Evolutionary conservation across 2,888 invertebrate genomes (phyloP), one percentile per base, ranked within the genome.

Genomic region (Hydrotaea diabolus): DNA sequence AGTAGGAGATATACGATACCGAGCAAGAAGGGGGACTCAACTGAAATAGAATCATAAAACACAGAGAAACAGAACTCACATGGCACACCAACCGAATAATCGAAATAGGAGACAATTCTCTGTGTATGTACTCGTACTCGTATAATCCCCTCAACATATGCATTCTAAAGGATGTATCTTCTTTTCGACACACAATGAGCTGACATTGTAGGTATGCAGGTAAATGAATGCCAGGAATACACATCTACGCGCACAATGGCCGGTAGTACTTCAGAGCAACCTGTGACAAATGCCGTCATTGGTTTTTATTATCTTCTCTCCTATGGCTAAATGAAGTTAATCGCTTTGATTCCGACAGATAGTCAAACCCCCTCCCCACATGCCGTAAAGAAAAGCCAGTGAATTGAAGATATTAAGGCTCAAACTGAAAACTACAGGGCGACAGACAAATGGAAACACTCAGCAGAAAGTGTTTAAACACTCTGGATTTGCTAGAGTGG

Each of bases 281-380:
- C 75, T 75, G 84, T 81, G 84, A 81, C 81, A 84, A 81, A 81
- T 81, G 78, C 19, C 75, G 55, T 74, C 69, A 26, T 59, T 59
- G 59, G 69, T 66, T 78, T 81, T 81, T 81, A 81, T 78, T 84
- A 81, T 76, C 77, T n/a, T n/a, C n/a, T 43, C 26, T 84, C 62
- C 62, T 21, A 57, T 76, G 75, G 78, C 71, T 78, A 72, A 78
- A 64, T 81, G 80, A 78, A 84, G 77, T 81, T 81, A 84, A 84
- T 84, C 72, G 75, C 66, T 64, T 77, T 73, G 80, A 78, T 78
- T 84, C 36, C 26, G 17, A 57, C 21, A 26, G 26, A 59, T 59
- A 26, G 26, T 26, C 59, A 59, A 59, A 59, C 59, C 59, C 2
- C 26, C n/a, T n/a, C n/a, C 59, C 15, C 43, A 43, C 4, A 43